Evolutionary conservation across 2,888 invertebrate genomes (phyloP).

Genomic region (Halocaridina rubra): DNA sequence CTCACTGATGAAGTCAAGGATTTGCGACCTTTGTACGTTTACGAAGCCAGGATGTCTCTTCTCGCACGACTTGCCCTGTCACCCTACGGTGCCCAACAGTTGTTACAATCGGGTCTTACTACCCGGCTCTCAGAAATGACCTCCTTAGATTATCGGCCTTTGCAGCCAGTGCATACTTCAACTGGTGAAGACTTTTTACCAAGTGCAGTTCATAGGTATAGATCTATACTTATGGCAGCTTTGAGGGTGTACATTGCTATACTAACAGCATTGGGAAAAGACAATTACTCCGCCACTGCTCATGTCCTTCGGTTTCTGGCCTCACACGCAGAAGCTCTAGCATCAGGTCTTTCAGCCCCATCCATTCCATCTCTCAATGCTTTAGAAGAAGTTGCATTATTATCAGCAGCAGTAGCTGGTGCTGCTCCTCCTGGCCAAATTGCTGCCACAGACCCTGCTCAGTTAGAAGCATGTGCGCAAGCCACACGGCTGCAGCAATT

Average conservation of each 20-base stretch:
- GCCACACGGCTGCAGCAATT: constrained; percentile 53
- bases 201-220: constrained; percentile 78
- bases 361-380: constrained; percentile 31
- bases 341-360: constrained; percentile 79
- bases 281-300: constrained; percentile 83
- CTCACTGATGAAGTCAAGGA: constrained; percentile 47
- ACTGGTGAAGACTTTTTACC: constrained; percentile 72
- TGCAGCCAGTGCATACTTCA: constrained; percentile 20
- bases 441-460: constrained; percentile 41
- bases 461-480: constrained; percentile 47
- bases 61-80: constrained; percentile 78
- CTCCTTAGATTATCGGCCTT: constrained; percentile 68
- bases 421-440: constrained; percentile 47
- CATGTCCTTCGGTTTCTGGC: constrained; percentile 84
- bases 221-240: constrained; percentile 85
- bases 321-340: constrained; percentile 84
- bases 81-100: constrained; percentile 73
- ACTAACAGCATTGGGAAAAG: constrained; percentile 83
- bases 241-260: constrained; percentile 84
- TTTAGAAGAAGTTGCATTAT: constrained; percentile 46
- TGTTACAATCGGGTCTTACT: constrained; percentile 70
- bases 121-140: constrained; percentile 77
- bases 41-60: constrained; percentile 71
- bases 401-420: constrained; percentile 56
- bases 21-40: constrained; percentile 61